Percentiles rank a stretch among this genome's conserved stretches.
Conservation (phyloP, 2,113 vertebrate genomes). For the Trichomycterus rosablanca region DNA sequence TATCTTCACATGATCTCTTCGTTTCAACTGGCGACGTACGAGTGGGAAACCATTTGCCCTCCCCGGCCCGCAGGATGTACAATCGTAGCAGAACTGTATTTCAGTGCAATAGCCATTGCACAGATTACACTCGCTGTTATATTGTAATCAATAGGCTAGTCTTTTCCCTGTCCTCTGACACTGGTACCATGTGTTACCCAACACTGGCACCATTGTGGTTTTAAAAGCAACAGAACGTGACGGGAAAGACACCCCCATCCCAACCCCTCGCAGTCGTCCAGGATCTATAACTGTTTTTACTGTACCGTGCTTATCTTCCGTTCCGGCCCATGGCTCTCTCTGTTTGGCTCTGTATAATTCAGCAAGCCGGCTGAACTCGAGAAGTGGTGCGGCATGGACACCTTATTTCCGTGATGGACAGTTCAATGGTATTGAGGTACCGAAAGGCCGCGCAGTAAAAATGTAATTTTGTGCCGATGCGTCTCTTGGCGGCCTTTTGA, state of each 20-base stretch:
- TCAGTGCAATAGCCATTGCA: conserved; percentile 7
- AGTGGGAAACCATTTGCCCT: not conserved
- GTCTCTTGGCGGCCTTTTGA: conserved; percentile 41
- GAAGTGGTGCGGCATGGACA: no score
- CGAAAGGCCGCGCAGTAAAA: conserved; percentile 42
- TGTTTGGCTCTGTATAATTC: conserved; percentile 6
- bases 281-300: conserved; percentile 16
- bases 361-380: no score
- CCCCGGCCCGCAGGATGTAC: not conserved
- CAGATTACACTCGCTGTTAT: conserved; percentile 36
- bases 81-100: conserved; percentile 16
- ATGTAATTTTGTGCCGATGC: conserved; percentile 49
- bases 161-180: conserved; percentile 1
- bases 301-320: conserved; percentile 1
- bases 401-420: conserved; percentile 19
- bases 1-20: not conserved
- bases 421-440: conserved; percentile 34
- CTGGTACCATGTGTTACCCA: not conserved
- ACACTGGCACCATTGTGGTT: not conserved
- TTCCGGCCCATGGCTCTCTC: not conserved
- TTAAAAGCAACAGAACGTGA: conserved; percentile 29
- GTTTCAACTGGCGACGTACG: not conserved
- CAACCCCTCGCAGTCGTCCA: conserved; percentile 3
- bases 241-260: not conserved
- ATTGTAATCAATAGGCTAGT: conserved; percentile 21